Evolutionary conservation across 2,113 vertebrate species (phyloP).

Genomic region (Leptocoma aspasia): DNA sequence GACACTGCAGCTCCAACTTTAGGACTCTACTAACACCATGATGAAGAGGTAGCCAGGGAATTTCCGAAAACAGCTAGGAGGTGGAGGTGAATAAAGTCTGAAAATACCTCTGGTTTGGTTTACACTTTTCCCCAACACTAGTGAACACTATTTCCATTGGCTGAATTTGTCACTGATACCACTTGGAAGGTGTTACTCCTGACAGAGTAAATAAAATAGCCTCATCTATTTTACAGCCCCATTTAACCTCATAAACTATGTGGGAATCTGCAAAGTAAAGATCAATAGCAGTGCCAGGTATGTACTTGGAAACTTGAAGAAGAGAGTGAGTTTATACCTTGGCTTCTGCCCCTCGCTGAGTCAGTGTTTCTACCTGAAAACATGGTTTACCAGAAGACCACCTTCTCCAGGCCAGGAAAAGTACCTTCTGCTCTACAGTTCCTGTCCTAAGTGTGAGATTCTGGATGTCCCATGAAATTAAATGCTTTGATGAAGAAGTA

Average conservation of each 20-base stretch:
- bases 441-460: background rate
- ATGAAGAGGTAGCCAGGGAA: background rate
- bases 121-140: background rate
- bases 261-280: background rate
- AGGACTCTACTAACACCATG: background rate
- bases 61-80: background rate
- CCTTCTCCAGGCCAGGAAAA: background rate
- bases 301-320: background rate
- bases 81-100: background rate
- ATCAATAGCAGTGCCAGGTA: background rate
- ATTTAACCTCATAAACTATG: background rate
- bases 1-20: background rate
- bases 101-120: background rate
- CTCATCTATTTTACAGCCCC: background rate
- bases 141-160: background rate
- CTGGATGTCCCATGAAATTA: background rate
- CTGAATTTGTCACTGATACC: background rate
- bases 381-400: background rate
- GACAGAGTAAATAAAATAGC: background rate
- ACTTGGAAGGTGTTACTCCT: background rate
- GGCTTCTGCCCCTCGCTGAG: background rate
- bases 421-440: background rate
- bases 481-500: background rate
- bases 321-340: background rate
- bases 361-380: background rate